Evolutionary conservation across 2,113 vertebrate species (phyloP), one percentile per base, ranked within the genome.

Genomic region (Talpa occidentalis): DNA sequence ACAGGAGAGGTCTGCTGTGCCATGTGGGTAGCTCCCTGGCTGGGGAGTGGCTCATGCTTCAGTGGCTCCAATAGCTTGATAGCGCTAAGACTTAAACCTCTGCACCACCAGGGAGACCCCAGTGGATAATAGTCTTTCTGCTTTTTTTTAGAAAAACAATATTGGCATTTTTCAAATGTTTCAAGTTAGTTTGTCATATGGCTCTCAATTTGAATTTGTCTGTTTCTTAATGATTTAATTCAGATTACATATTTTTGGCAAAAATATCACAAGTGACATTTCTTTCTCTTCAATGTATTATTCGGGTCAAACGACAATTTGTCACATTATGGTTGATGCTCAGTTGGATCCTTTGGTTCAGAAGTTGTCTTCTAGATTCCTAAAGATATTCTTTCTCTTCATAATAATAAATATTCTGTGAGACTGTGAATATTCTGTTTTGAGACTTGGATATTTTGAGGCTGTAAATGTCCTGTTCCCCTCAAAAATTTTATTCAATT

Each of bases 211-310:
- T 91, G 52, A 76, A 70, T 80, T 52, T 88, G 30, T 40, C 21
- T 92, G 11, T 81, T 80, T 91, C 37, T 35, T 60, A 91, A 67
- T 93, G 78, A 81, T 77, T 91, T 78, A 60, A 52, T 76, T 91
- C 67, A 73, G 16, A 78, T 91, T 70, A 82, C 89, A 72, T 44
- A 77, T n/a, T 91, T 93, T 72, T 32, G 32, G n/a, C 44, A 81
- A 94, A 95, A 66, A 78, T 74, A 73, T 22, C 62, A 40, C 10
- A 10, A 83, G 9, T 76, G 78, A 78, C 52, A 54, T 26, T 21
- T 76, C 40, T n/a, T 85, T 40, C 72, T 85, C 32, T 44, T 59
- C 52, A 54, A 21, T 40, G n/a, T n/a, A 32, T 66, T 35, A 74
- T 10, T 52, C n/a, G 42, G 60, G 19, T 32, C 56, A 73, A 22